Percentiles rank a stretch among this genome's conserved stretches.
phyloP scores from a whole-genome alignment of 2,797 vertebrate species.

The Thaleichthys pacificus region DNA sequence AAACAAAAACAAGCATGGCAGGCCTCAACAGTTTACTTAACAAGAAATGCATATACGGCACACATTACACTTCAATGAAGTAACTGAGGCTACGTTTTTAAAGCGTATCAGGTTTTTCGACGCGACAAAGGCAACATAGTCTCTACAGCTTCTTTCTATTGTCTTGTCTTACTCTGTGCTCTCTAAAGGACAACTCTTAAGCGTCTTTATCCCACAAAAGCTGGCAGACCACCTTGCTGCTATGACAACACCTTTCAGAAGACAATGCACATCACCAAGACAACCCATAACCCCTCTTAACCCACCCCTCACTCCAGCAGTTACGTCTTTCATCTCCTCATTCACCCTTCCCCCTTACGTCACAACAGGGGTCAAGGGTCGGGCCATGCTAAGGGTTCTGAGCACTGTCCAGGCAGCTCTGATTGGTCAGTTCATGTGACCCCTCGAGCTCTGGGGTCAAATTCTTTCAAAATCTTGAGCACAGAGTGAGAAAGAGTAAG shows the following conservation, averaged over 20 bases:
- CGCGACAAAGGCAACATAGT: background rate
- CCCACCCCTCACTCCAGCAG: slow-evolving; percentile 74
- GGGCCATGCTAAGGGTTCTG: slow-evolving; percentile 77
- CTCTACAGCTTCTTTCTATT: slow-evolving; percentile 46
- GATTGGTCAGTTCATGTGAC: slow-evolving; percentile 82
- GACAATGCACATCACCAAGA: slow-evolving; percentile 81
- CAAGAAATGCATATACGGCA: too few relatives aligned
- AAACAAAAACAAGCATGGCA: background rate
- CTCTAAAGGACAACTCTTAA: slow-evolving; percentile 63
- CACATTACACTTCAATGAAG: too few relatives aligned
- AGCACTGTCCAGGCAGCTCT: slow-evolving; percentile 77
- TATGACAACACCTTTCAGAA: slow-evolving; percentile 77
- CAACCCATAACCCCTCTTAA: slow-evolving; percentile 85
- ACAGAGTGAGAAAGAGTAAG: slow-evolving; percentile 71
- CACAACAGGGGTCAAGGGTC: slow-evolving; percentile 76
- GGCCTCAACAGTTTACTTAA: too few relatives aligned
- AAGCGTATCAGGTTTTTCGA: background rate
- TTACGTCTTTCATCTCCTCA: slow-evolving; percentile 80
- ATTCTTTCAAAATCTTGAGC: slow-evolving; percentile 83
- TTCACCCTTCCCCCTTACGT: slow-evolving; percentile 80
- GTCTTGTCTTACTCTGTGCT: slow-evolving; percentile 71
- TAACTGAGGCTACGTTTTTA: too few relatives aligned
- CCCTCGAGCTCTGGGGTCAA: slow-evolving; percentile 76
- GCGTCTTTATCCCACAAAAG: slow-evolving; percentile 48
- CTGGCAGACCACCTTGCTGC: slow-evolving; percentile 80